Base-by-base conservation (phyloP, 2,113 vertebrate species). In the Recurvirostra avosetta region DNA sequence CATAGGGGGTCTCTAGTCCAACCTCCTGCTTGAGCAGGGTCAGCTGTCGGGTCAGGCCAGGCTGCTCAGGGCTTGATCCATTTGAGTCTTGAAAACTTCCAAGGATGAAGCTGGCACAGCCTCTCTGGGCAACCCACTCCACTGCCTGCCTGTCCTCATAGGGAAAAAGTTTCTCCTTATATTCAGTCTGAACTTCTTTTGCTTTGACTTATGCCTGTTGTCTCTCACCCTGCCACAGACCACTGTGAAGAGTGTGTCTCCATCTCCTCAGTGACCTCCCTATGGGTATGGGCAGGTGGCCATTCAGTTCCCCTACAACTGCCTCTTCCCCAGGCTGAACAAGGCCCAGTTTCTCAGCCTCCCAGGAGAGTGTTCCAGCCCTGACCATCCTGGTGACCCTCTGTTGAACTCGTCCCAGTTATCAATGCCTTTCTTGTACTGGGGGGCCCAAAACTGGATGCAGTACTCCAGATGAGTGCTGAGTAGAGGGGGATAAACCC, bases 201-300 rank as follows among this genome's bases (percentile, higher is more conserved):
- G 12, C 12, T 91, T 61, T 50, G 20, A 8, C 3, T 61, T 38
- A 3, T 4, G 25, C 17, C 20, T 65, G 9, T 20, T 50, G 38
- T 19, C 9, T 70, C 32, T 40, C 8, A 17, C 16, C 20, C 30
- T 72, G 30, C 22, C 12, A 52, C 0, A 1, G 21, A 15, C 6
- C 16, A 6, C 43, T 49, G 15, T 52, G 25, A 79, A 43, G 17
- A n/a, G 5, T 6, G 1, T 1, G 7, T 30, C 12, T 68, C 52
- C 38, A 9, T 20, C 38, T 82, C 20, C 45, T 7, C 23, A 32
- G 72, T 34, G 43, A 25, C 8, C 8, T 75, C 13, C 32, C 32
- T 34, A 11, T 5, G 7, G 5, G 11, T 4, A 23, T 3, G 18
- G 43, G 8, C 27, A 25, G 32, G 38, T 15, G 15, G 18, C 26